Evolutionary conservation across 2,888 invertebrate species (phyloP).

Genomic region (Eilema depressum): DNA sequence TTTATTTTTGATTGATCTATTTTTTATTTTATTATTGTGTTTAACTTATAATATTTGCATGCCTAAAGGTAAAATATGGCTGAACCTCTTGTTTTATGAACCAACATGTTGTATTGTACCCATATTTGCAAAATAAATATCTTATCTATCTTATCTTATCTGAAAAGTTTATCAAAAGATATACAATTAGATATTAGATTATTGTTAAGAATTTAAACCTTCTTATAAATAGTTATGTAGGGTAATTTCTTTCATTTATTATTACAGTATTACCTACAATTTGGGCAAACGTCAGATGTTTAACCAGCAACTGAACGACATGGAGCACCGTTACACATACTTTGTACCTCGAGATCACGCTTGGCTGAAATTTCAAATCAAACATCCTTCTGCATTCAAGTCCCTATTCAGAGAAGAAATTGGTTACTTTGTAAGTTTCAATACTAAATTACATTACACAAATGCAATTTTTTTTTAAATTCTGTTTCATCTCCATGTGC

Average conservation of each 20-base stretch:
- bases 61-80: no score
- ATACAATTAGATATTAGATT: not conserved
- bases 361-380: conserved; percentile 92
- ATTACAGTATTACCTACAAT: conserved; percentile 91
- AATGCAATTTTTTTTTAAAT: not conserved
- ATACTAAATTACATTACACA: not conserved
- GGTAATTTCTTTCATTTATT: conserved; percentile 10
- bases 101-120: no score
- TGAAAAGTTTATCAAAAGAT: not conserved
- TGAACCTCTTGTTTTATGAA: no score
- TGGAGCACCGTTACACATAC: conserved; percentile 94
- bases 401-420: conserved; percentile 94
- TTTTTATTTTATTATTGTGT: no score
- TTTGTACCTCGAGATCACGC: conserved; percentile 97
- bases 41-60: no score
- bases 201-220: not conserved
- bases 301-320: conserved; percentile 92
- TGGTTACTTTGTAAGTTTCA: conserved; percentile 90
- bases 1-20: no score
- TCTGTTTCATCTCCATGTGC: conserved; percentile 21
- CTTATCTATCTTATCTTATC: no score
- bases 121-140: no score
- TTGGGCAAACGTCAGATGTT: conserved; percentile 92
- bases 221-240: not conserved
- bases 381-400: conserved; percentile 93